These are phyloP conservation scores for Microplitis deprimator DNA, from an alignment of 2,888 invertebrate genomes.

Conservation along the genomic window DNA sequence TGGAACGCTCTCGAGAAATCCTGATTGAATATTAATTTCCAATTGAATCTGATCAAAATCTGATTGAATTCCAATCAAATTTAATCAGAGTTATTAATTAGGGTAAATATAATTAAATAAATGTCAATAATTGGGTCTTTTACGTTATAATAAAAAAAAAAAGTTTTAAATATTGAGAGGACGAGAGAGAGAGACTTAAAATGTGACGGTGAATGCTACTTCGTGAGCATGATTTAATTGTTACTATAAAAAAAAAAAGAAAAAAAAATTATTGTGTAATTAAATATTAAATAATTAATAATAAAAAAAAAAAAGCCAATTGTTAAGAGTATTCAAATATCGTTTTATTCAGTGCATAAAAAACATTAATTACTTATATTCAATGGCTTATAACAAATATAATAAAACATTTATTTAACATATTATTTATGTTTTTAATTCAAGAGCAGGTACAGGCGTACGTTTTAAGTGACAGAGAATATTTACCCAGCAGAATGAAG, in stretches of 20 bases:
- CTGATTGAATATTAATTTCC: no score
- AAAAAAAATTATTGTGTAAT: conserved; percentile 17
- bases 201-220: background rate
- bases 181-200: background rate
- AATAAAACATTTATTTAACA: background rate
- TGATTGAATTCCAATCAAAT: no score
- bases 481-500: conserved; percentile 88
- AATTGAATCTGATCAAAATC: no score
- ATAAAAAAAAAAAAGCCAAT: conserved; percentile 8
- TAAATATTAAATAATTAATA: background rate
- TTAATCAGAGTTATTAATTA: no score
- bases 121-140: no score
- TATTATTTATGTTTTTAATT: conserved; percentile 20
- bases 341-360: background rate
- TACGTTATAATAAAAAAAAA: no score
- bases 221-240: background rate
- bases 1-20: no score
- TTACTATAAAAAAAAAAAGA: background rate
- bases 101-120: no score
- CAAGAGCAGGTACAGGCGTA: conserved; percentile 15
- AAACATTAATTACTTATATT: background rate
- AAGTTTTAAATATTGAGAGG: background rate
- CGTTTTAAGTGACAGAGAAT: conserved; percentile 85
- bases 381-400: background rate
- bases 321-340: background rate